Base-by-base conservation (phyloP, 2,888 invertebrate genomes). In the Serrognathus titanus region DNA sequence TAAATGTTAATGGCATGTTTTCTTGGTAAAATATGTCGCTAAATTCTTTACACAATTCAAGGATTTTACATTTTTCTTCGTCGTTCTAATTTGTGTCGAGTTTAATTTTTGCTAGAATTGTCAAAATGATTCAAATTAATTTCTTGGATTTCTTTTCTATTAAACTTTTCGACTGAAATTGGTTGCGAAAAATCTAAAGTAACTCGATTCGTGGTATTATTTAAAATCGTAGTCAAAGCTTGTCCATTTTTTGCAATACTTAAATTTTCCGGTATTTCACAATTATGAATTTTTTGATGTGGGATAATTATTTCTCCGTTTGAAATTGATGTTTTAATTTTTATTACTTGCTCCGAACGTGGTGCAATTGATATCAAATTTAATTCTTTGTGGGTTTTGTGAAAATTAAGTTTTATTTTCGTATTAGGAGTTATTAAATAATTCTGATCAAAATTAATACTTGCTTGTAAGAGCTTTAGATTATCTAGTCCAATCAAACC, bases 331-430 rank as follows among this genome's bases (percentile, higher is more conserved):
- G 24, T 48, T 31, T 31, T 48, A 48, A 48, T 48, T 48, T 61
- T 49, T 24, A 63, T 59, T 3, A 59, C 49, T 53, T 61, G 51
- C 47, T 60, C 53, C 10, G 53, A 20, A 16, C 54, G 13, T 1
- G 60, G 54, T 11, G 35, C 10, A 24, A 60, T 24, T 10, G 58
- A 46, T 12, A 60, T 55, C 7, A 45, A 51, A 48, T 61, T 61
- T 55, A 37, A 16, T 35, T 46, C 31, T 9, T 52, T 31, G 1
- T 20, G 12, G 9, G 38, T 16, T 24, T 35, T 46, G 36, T 55
- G 51, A 37, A 45, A 52, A 43, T 36, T 3, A 9, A 57, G 48
- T 49, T 57, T 60, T 39, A 58, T 51, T 47, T 53, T 58, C 10
- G 60, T 48, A 43, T 31, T 43, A 9, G 57, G 57, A 7, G 55